Base-by-base conservation (phyloP, 2,888 invertebrate genomes). In the Apeira syringaria region DNA sequence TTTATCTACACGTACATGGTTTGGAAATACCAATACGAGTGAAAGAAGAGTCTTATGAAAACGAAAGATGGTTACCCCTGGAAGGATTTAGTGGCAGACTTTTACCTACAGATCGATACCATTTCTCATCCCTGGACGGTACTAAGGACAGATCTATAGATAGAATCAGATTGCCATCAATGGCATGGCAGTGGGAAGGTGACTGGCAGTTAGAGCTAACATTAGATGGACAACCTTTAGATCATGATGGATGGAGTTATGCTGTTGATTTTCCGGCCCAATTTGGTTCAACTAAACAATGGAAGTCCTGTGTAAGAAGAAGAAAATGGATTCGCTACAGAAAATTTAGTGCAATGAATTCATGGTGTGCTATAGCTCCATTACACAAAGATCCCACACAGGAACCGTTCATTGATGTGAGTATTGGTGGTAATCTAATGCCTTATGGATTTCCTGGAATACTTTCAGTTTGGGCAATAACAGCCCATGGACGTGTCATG, bases 131-230 rank as follows among this genome's bases (percentile, higher is more conserved):
- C 59, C 92, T 92, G 62, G 96, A 97, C 90, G 98, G 98, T 3
- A 92, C 93, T 5, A 91, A 92, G 20, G 95, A 96, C 63, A 91
- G 96, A 44, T 92, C 94, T 18, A 94, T 96, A 54, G 94, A 96
- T 62, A 94, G 93, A 74, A 96, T 98, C 47, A 91, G 95, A 50
- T 82, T 98, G 30, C 98, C 98, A 3, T 97, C 98, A 0, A 95
- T 97, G 94, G 97, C 97, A 8, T 98, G 98, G 98, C 95, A 97
- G 67, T 98, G 98, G 98, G 98, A 98, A 86, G 96, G 96, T 2
- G 97, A 97, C 57, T 98, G 98, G 98, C 94, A 95, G 61, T 88
- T 97, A 40, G 97, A 97, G 70, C 91, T 96, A 10, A 94, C 95
- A 2, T 86, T 96, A 58, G 95, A 96, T 74, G 97, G 97, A 9